Percentiles rank a stretch among this genome's conserved stretches.
Evolutionary conservation across 2,888 invertebrate species (phyloP).

Genomic region (Diplazon laetatorius): DNA sequence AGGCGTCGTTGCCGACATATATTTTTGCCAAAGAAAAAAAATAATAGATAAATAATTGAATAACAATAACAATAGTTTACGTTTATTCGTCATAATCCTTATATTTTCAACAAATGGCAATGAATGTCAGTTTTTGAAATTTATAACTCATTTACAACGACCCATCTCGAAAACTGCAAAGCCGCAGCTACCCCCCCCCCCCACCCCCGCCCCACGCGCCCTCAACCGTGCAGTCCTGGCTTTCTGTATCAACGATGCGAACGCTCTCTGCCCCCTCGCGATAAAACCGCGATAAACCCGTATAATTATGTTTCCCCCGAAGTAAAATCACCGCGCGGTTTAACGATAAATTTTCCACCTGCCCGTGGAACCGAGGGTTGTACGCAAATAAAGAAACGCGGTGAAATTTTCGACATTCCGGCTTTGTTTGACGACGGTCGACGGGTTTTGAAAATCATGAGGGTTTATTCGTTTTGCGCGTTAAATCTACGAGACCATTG

Average conservation of each 20-base stretch:
- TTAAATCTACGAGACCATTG: neutral
- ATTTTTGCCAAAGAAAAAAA: no score
- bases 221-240: neutral
- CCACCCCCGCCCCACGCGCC: neutral
- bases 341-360: constrained; percentile 35
- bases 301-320: constrained; percentile 41
- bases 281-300: constrained; percentile 28
- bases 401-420: constrained; percentile 1
- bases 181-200: neutral
- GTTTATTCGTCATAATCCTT: constrained; percentile 74
- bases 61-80: constrained; percentile 70
- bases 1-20: no score
- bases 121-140: neutral
- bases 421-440: neutral
- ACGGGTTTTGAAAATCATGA: neutral
- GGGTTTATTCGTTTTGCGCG: constrained; percentile 1
- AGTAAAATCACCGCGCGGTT: constrained; percentile 34
- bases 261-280: neutral
- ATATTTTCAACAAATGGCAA: constrained; percentile 36
- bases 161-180: neutral
- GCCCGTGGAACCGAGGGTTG: neutral
- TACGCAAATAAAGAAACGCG: neutral
- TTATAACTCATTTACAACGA: neutral
- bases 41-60: neutral
- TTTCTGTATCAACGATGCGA: constrained; percentile 8